A percentile compares a stretch with the other conserved stretches of the same genome.
Conservation (phyloP, 2,113 vertebrate genomes). For the Felis chaus region DNA sequence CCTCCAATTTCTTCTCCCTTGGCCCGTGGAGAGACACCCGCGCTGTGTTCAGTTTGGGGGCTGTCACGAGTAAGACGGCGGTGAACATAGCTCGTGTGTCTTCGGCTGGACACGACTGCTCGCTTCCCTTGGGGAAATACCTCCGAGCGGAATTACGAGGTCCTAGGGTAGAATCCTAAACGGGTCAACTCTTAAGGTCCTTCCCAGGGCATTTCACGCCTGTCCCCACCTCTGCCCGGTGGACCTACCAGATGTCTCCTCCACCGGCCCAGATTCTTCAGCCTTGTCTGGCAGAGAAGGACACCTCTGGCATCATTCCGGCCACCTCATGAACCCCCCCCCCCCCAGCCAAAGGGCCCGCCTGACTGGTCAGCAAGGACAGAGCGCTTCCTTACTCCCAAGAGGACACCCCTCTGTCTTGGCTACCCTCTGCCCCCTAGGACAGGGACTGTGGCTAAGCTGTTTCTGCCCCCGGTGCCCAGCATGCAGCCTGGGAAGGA, state of each 20-base stretch:
- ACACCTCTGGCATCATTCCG: background rate
- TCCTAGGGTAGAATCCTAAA: background rate
- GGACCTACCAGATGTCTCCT: background rate
- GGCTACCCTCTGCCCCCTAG: background rate
- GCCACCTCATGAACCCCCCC: background rate
- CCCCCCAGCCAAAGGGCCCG: background rate
- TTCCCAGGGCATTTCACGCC: background rate
- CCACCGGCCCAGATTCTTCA: fast-evolving
- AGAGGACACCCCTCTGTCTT: background rate
- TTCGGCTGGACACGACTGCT: fast-evolving
- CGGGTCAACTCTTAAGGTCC: background rate
- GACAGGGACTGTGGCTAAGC: background rate
- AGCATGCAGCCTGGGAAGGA: background rate
- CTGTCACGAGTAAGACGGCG: background rate
- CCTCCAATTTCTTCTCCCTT: background rate
- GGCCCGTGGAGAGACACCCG: fast-evolving
- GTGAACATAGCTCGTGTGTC: background rate
- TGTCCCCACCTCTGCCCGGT: background rate
- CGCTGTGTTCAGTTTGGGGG: background rate
- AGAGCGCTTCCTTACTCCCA: background rate
- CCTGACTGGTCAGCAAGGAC: background rate
- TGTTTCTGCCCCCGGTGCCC: fast-evolving
- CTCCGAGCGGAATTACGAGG: background rate
- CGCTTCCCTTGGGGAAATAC: background rate
- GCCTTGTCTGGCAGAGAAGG: background rate